Conservation (phyloP, 2,113 vertebrate species). For the Xenotilapia longispinis region DNA sequence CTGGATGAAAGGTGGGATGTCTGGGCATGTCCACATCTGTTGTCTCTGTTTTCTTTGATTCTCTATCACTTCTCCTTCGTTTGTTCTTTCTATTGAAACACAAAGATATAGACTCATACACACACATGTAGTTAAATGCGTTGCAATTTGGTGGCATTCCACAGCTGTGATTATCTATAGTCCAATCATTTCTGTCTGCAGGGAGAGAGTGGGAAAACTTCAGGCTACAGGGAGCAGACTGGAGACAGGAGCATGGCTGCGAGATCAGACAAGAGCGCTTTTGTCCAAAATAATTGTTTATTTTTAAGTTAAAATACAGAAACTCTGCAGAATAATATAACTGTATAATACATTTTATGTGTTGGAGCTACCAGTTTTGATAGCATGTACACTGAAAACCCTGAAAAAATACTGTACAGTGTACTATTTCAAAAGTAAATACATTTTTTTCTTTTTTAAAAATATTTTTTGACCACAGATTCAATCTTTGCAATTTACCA, state of each 20-base stretch:
- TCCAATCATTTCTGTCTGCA: constrained; percentile 20
- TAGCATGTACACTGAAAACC: neutral
- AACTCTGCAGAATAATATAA: neutral
- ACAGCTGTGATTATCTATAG: constrained; percentile 37
- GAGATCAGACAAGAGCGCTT: neutral
- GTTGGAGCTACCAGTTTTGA: neutral
- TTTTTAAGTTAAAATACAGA: neutral
- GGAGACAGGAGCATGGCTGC: neutral
- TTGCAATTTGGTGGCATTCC: constrained; percentile 29
- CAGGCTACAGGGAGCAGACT: neutral
- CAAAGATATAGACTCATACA: neutral
- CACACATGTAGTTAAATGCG: neutral
- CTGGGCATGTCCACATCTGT: constrained; percentile 10
- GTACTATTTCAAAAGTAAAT: neutral
- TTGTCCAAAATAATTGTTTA: neutral
- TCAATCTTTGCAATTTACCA: neutral
- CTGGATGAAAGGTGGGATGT: neutral
- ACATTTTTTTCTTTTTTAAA: neutral
- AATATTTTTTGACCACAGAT: neutral
- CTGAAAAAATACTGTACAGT: neutral
- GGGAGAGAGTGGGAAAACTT: constrained; percentile 38
- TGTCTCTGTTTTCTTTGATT: neutral
- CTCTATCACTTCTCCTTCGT: neutral
- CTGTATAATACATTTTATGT: neutral
- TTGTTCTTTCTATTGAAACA: neutral